These are phyloP conservation scores for Sorex fumeus DNA, from an alignment of 2,113 vertebrate species.

Conservation along the genomic window DNA sequence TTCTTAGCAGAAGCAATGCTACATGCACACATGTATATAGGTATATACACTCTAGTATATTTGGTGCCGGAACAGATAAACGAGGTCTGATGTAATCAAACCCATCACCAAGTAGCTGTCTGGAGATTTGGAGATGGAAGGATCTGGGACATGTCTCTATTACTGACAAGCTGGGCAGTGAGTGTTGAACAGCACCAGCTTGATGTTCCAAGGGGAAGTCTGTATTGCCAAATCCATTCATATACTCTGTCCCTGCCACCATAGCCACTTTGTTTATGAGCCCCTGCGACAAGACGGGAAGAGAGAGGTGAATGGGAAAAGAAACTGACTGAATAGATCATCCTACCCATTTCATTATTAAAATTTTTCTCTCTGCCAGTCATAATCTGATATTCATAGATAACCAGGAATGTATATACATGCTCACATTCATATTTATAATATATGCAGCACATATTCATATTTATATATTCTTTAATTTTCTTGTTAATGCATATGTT, in stretches of 20 bases:
- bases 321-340: neutral
- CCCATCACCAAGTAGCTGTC: neutral
- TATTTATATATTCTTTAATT: constrained; percentile 8
- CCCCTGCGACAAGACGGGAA: neutral
- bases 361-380: neutral
- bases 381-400: too few relatives aligned
- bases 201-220: neutral
- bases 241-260: neutral
- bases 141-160: neutral
- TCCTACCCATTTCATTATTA: neutral
- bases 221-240: neutral
- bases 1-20: neutral
- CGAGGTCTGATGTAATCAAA: neutral
- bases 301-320: neutral
- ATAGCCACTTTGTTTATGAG: neutral
- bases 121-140: neutral
- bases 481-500: neutral
- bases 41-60: too few relatives aligned
- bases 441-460: too few relatives aligned
- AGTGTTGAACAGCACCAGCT: neutral
- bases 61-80: neutral
- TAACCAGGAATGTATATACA: neutral
- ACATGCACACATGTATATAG: too few relatives aligned
- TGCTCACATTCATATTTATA: too few relatives aligned
- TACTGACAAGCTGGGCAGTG: neutral